Conservation (phyloP, 2,797 vertebrate genomes). For the Enteromius treurensis region DNA sequence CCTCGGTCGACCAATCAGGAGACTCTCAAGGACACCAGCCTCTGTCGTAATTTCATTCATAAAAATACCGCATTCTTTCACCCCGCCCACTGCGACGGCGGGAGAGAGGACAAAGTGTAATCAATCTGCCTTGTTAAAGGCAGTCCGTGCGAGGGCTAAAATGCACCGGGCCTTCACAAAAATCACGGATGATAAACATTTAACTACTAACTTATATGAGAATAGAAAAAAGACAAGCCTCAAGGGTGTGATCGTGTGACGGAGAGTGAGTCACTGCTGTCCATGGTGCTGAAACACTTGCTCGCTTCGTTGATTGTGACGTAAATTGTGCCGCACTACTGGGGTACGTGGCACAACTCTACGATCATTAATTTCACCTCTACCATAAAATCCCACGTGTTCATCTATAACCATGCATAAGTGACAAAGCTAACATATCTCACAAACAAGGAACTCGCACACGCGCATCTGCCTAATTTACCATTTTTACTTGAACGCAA, state of each 20-base stretch:
- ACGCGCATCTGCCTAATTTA: background rate
- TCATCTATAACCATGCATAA: background rate
- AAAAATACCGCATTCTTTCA: conserved; percentile 82
- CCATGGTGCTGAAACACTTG: conserved; percentile 76
- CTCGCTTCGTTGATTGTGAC: conserved; percentile 45
- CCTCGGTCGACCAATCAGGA: conserved; percentile 70
- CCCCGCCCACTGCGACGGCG: conserved; percentile 82
- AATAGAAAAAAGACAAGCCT: background rate
- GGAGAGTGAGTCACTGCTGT: conserved; percentile 67
- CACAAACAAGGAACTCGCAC: background rate
- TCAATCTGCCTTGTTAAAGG: conserved; percentile 22
- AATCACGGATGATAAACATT: background rate
- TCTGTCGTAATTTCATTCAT: conserved; percentile 83
- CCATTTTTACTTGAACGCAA: background rate
- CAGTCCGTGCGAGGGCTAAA: background rate
- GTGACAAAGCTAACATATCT: background rate
- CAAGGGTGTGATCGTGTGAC: background rate
- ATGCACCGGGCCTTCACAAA: background rate
- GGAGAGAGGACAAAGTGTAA: conserved; percentile 42
- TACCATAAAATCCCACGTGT: background rate
- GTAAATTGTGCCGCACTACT: conserved; percentile 46
- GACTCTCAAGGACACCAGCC: conserved; percentile 35
- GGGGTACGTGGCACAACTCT: conserved; percentile 27
- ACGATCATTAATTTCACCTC: background rate
- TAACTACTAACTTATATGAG: background rate